Evolutionary conservation across 2,888 invertebrate genomes (phyloP).

Genomic region (Andrena camellia): DNA sequence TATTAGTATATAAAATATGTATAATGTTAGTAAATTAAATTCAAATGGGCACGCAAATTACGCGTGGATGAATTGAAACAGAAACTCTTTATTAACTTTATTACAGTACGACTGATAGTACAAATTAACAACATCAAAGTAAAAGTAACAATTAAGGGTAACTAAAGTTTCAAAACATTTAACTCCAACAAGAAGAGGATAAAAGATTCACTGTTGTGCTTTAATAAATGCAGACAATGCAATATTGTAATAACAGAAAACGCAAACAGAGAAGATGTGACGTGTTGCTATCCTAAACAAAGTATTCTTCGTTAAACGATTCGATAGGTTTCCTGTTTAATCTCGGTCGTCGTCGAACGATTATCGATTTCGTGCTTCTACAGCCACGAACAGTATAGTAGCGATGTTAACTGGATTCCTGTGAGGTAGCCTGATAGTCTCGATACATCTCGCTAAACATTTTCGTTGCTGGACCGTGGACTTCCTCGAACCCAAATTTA

Average conservation of each 20-base stretch:
- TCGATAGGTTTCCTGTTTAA: constrained; percentile 63
- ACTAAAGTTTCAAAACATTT: no score
- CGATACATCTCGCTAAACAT: constrained; percentile 73
- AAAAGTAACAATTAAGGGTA: no score
- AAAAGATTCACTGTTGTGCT: background rate
- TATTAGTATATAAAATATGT: no score
- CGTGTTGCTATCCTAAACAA: background rate
- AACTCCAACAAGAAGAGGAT: no score
- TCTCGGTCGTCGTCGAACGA: constrained; percentile 62
- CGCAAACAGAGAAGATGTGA: background rate
- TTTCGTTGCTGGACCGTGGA: constrained; percentile 75
- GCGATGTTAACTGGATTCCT: constrained; percentile 64
- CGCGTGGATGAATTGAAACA: no score
- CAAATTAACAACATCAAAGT: no score
- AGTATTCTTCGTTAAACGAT: background rate
- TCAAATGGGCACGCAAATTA: no score
- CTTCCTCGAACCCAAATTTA: constrained; percentile 89
- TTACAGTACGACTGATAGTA: background rate
- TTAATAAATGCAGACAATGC: no score
- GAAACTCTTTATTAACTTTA: background rate
- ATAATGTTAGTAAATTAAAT: no score
- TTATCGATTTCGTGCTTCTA: constrained; percentile 6
- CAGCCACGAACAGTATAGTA: background rate
- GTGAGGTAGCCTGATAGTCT: constrained; percentile 59
- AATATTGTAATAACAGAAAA: background rate